These are phyloP conservation scores for Tangara arthus DNA, from an alignment of 2,797 vertebrate genomes.

Conservation along the genomic window DNA sequence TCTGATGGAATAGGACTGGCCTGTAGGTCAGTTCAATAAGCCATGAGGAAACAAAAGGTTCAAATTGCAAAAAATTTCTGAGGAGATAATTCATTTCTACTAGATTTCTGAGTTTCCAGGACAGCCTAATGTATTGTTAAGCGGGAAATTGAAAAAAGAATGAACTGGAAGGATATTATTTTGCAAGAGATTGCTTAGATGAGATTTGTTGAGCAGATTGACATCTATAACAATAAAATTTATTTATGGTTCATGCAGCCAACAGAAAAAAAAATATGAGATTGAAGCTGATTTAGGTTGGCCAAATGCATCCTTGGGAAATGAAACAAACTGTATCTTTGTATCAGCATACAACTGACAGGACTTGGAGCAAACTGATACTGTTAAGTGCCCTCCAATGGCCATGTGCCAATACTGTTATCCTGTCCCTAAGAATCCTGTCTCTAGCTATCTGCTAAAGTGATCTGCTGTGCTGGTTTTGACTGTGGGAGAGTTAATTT, in stretches of 20 bases:
- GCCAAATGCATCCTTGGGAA: constrained; percentile 1
- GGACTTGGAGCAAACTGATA: constrained; percentile 20
- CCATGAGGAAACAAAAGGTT: neutral
- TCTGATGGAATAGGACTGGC: neutral
- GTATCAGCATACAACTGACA: neutral
- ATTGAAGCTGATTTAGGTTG: neutral
- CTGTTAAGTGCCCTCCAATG: neutral
- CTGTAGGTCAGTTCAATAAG: neutral
- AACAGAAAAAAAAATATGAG: neutral
- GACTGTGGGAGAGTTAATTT: neutral
- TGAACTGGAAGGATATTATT: neutral
- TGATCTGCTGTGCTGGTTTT: neutral
- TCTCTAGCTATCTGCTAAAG: neutral
- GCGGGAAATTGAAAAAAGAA: neutral
- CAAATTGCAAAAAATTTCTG: neutral
- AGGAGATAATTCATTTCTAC: neutral
- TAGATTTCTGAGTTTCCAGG: neutral
- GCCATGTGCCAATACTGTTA: neutral
- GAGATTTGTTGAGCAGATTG: constrained; percentile 1
- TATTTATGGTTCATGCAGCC: constrained; percentile 8
- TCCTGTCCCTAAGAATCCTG: neutral
- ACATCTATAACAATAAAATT: neutral
- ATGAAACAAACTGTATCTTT: neutral
- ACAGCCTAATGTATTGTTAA: neutral
- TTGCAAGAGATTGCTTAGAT: neutral